phyloP scores from a whole-genome alignment of 23 tunicate species.

The Botrylloides violaceus region DNA sequence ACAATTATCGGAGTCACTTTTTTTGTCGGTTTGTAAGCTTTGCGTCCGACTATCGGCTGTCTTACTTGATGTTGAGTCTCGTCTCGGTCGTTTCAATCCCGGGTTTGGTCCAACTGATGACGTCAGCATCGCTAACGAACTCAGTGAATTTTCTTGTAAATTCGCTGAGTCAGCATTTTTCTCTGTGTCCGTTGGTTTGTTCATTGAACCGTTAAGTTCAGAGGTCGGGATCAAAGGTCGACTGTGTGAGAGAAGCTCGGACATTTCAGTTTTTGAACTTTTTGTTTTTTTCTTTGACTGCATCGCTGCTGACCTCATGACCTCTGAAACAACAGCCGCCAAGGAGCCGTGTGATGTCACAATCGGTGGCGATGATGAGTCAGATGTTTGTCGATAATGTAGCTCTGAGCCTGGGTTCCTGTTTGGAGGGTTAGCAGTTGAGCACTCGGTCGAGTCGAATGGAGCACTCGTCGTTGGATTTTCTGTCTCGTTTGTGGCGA shows the following conservation, averaged over 20 bases:
- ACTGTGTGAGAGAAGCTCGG: constrained; percentile 35
- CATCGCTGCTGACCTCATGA: constrained; percentile 70
- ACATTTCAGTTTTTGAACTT: constrained; percentile 11
- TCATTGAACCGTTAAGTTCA: constrained; percentile 11
- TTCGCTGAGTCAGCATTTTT: background rate
- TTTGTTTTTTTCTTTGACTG: constrained; percentile 43
- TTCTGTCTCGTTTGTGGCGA: background rate
- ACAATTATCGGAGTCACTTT: too few relatives aligned
- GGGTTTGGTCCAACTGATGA: background rate
- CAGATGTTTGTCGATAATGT: background rate
- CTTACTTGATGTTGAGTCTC: too few relatives aligned
- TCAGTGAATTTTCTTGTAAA: background rate
- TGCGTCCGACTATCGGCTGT: too few relatives aligned
- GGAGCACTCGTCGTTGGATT: background rate
- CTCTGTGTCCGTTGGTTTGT: background rate
- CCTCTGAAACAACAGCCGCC: constrained; percentile 68
- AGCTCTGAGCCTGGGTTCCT: constrained; percentile 7
- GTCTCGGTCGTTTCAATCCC: too few relatives aligned
- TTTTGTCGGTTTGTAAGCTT: too few relatives aligned
- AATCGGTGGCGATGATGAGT: background rate
- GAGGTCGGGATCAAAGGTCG: constrained; percentile 43
- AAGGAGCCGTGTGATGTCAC: constrained; percentile 14
- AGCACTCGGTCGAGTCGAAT: constrained; percentile 1
- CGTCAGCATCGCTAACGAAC: constrained; percentile 6
- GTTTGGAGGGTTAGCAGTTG: constrained; percentile 3